Conservation (phyloP, 2,113 vertebrate species). For the Microcebus murinus region DNA sequence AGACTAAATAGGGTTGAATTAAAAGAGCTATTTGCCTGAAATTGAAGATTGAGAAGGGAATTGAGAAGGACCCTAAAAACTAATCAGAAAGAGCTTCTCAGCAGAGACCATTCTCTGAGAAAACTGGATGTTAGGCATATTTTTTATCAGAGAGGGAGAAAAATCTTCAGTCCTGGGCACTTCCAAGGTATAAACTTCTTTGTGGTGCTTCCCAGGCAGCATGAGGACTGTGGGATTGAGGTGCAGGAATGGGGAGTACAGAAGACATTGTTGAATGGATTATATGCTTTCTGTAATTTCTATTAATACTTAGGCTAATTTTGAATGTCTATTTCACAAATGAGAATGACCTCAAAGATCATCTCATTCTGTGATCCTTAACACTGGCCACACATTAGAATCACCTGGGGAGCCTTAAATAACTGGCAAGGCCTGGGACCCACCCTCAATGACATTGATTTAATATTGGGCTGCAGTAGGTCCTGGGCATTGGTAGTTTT, state of each 20-base stretch:
- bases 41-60: background rate
- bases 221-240: background rate
- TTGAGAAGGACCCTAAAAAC: background rate
- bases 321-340: background rate
- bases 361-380: background rate
- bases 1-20: background rate
- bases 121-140: background rate
- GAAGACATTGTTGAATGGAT: background rate
- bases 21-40: background rate
- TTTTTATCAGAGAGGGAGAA: background rate
- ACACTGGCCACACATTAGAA: background rate
- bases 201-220: background rate
- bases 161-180: background rate
- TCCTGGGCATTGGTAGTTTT: background rate
- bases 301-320: background rate
- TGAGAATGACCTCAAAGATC: background rate
- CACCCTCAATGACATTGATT: background rate
- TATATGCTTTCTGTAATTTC: background rate
- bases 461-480: background rate
- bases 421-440: background rate
- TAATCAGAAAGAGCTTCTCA: background rate
- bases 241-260: background rate
- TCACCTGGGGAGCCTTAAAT: background rate
- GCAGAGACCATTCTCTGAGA: background rate
- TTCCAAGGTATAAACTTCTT: background rate